A percentile compares a stretch with the other conserved stretches of the same genome.
phyloP scores from a whole-genome alignment of 2,888 invertebrate species.

The Pollenia angustigena region DNA sequence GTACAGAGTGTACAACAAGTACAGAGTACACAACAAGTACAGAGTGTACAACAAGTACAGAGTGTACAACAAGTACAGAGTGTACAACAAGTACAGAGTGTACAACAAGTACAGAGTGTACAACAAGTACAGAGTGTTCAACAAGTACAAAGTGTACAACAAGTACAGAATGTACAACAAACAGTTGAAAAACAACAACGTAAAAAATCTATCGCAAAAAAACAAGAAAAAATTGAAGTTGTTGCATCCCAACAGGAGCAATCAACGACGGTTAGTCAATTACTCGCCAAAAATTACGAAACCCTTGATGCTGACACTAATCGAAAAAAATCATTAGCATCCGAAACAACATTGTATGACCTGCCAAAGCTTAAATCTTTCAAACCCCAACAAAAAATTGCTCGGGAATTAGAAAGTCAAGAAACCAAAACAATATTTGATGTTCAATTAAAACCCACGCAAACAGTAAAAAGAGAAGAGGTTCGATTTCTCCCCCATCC shows the following conservation, averaged over 20 bases:
- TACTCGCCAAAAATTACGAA: not conserved
- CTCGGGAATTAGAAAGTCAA: conserved; percentile 79
- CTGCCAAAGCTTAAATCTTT: conserved; percentile 72
- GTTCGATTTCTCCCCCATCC: conserved; percentile 75
- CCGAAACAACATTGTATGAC: conserved; percentile 62
- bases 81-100: not conserved
- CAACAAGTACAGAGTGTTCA: not conserved
- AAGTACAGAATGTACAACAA: conserved; percentile 17
- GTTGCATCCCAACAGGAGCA: conserved; percentile 34
- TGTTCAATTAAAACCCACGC: conserved; percentile 82
- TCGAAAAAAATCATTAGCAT: conserved; percentile 25
- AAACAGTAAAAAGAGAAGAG: conserved; percentile 75
- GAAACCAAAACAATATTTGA: conserved; percentile 85
- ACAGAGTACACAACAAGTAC: not conserved
- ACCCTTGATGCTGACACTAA: conserved; percentile 29
- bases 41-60: not conserved
- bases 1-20: not conserved
- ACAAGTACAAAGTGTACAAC: not conserved
- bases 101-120: not conserved
- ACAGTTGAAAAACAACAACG: not conserved
- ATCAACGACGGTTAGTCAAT: conserved; percentile 54
- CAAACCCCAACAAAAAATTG: conserved; percentile 50
- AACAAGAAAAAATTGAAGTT: conserved; percentile 41
- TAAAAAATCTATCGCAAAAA: conserved; percentile 34
- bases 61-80: conserved; percentile 19